Percentiles rank a stretch among this genome's conserved stretches.
Conservation (phyloP, 1,140 invertebrate species). For the Micrasema minimum region DNA sequence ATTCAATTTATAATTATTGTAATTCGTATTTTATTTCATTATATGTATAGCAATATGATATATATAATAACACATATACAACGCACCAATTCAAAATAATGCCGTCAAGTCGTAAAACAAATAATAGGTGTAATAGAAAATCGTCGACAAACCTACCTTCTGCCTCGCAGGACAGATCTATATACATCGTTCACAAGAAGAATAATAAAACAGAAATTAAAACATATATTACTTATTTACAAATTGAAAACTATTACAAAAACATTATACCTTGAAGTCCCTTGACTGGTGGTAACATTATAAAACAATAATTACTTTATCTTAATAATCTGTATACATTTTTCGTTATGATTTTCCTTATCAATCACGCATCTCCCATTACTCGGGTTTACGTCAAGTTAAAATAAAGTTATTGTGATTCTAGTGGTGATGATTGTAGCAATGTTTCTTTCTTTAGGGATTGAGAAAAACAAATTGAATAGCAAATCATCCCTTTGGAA, state of each 20-base stretch:
- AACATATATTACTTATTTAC: conserved; percentile 48
- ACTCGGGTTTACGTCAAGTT: too few species aligned
- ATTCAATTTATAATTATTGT: conserved; percentile 54
- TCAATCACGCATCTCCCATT: too few species aligned
- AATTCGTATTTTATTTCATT: conserved; percentile 55
- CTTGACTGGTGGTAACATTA: conserved; percentile 52
- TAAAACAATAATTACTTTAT: conserved; percentile 42
- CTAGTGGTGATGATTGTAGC: too few species aligned
- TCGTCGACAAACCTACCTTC: conserved; percentile 46
- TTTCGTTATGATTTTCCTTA: conserved; percentile 35
- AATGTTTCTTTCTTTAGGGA: too few species aligned
- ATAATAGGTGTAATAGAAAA: conserved; percentile 40
- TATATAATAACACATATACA: conserved; percentile 55
- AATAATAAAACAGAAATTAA: conserved; percentile 45
- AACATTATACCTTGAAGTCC: conserved; percentile 50
- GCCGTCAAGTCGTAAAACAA: conserved; percentile 49
- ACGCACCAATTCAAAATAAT: conserved; percentile 54
- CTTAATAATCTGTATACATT: conserved; percentile 48
- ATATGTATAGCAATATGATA: conserved; percentile 55
- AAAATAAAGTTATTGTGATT: too few species aligned
- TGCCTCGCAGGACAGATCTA: conserved; percentile 20
- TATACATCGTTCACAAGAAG: conserved; percentile 37
- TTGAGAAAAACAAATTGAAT: too few species aligned
- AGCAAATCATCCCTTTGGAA: conserved; percentile 6
- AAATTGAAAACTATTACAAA: conserved; percentile 54